Base-by-base conservation (phyloP, 2,888 invertebrate species). In the Ormia ochracea region DNA sequence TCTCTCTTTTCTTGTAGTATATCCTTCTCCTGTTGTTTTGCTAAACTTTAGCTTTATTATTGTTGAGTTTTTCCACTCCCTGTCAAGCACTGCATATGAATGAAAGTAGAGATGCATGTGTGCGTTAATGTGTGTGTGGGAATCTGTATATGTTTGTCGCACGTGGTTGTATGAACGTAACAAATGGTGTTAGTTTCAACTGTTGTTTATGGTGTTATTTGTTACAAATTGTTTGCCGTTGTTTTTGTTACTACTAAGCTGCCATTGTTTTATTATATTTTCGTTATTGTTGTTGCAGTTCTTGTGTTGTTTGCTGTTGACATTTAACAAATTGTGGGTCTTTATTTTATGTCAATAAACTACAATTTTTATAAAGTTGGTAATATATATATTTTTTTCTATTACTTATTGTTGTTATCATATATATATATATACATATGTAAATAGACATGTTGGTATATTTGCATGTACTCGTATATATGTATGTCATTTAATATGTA, bases 201-300 rank as follows among this genome's bases (percentile, higher is more conserved):
- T 76, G 80, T 76, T 80, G 80, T 80, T 80, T 80, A 80, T 80
- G 76, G 80, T 76, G 76, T 80, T 80, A 80, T 80, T 80, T 80
- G 80, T 80, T 80, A 80, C 76, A 76, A 80, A 80, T 80, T 80
- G 75, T 72, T 66, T 78, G 66, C 65, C 28, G n/a, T 56, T 75
- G 61, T 28, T 56, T 14, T 21, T 63, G 33, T 54, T 77, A 65
- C 54, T 50, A 33, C 72, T 59, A 65, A 63, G 45, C 58, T 65
- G 58, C 63, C 31, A 61, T 78, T 78, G 78, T 74, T 63, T 63
- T 73, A 65, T 74, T 74, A 74, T 77, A 68, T 45, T 68, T 26
- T 56, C 76, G 63, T 61, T 73, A 28, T 50, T 76, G 45, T 73
- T 77, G 50, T 45, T 73, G 68, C 58, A 58, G 61, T 73, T 73